Evolutionary conservation across 2,888 invertebrate genomes (phyloP).

Genomic region (Leptinotarsa haldemani): DNA sequence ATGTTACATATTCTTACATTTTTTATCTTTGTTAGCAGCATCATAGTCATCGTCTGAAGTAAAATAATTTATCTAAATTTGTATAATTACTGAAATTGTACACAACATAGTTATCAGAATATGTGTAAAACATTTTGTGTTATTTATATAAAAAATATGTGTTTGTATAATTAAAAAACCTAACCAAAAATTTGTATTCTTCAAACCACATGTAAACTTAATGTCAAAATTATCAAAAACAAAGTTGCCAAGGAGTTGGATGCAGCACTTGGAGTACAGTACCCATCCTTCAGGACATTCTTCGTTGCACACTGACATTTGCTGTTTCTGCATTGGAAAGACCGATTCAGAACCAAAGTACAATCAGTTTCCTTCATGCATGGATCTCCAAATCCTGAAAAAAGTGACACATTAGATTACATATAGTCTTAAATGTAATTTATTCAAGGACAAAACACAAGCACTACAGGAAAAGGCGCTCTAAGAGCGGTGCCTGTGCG

Average conservation of each 20-base stretch:
- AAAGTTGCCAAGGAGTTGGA: conserved; percentile 13
- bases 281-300: conserved; percentile 38
- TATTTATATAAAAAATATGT: conserved; percentile 44
- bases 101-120: conserved; percentile 41
- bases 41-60: conserved; percentile 42
- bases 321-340: conserved; percentile 51
- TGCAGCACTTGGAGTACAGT: conserved; percentile 37
- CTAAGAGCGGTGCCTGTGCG: no score
- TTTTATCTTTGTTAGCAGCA: conserved; percentile 40
- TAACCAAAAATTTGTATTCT: conserved; percentile 28
- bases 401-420: background rate
- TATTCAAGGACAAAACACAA: no score
- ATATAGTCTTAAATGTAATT: no score
- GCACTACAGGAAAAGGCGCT: no score
- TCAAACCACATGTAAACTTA: conserved; percentile 5
- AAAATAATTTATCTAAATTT: conserved; percentile 44
- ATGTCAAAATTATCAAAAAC: conserved; percentile 16
- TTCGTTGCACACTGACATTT: conserved; percentile 52
- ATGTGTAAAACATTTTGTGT: conserved; percentile 41
- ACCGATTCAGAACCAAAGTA: conserved; percentile 46
- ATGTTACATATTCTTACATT: conserved; percentile 35
- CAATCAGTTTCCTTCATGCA: conserved; percentile 50
- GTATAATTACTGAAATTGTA: conserved; percentile 47
- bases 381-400: conserved; percentile 50
- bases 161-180: conserved; percentile 43